Conservation (phyloP, 2,797 vertebrate species). For the Cheirogaleus major region DNA sequence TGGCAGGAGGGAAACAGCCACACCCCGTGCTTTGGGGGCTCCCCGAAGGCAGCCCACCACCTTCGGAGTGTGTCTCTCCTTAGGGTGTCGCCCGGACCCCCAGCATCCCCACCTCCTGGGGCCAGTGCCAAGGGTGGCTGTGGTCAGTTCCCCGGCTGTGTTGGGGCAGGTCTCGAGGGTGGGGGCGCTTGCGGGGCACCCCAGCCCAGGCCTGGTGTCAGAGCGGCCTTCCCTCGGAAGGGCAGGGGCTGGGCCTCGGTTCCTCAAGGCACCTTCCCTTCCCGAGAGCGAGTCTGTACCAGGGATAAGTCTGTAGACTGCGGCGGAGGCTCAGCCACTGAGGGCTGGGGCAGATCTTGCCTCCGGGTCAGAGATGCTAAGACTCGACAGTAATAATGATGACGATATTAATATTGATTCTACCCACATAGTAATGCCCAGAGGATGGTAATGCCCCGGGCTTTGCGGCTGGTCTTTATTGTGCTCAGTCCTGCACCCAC, state of each 20-base stretch:
- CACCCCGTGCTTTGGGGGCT: too few relatives aligned
- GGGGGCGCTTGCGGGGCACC: not conserved
- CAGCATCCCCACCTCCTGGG: too few relatives aligned
- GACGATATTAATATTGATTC: accelerated
- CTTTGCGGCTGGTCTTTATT: too few relatives aligned
- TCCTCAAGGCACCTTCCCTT: not conserved
- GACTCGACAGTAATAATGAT: not conserved
- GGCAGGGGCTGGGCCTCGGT: too few relatives aligned
- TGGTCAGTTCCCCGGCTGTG: not conserved
- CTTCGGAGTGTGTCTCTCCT: accelerated
- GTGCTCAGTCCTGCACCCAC: accelerated
- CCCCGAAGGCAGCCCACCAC: not conserved
- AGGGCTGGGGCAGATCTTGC: not conserved
- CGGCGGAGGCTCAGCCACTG: too few relatives aligned
- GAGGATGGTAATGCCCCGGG: accelerated
- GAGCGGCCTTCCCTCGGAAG: not conserved
- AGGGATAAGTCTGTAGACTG: not conserved
- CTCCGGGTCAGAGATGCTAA: not conserved
- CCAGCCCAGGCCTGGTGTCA: not conserved
- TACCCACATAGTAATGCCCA: accelerated
- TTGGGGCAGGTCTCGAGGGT: not conserved
- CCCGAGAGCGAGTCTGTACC: too few relatives aligned
- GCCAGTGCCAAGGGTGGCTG: too few relatives aligned
- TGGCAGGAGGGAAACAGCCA: not conserved
- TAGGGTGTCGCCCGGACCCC: accelerated